Percentiles rank a stretch among this genome's conserved stretches.
Conservation (phyloP, 1,140 invertebrate genomes). For the Drosophila rhopaloa region DNA sequence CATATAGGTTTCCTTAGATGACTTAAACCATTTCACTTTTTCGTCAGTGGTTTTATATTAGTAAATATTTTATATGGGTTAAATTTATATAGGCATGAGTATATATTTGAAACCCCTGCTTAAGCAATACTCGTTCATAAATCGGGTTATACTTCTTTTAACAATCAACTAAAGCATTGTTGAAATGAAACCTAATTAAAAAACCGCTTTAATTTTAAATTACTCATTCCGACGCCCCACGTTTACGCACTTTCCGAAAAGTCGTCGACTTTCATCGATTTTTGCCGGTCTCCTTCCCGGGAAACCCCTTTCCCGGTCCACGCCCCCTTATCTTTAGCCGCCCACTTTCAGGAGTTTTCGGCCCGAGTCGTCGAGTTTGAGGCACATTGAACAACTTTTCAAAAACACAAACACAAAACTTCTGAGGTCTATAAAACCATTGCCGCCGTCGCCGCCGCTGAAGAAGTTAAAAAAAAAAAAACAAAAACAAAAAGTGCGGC, state of each 20-base stretch:
- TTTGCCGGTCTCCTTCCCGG: neutral
- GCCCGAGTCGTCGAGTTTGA: constrained; percentile 10
- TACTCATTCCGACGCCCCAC: neutral
- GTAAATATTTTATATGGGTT: too few species aligned
- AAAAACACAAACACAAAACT: constrained; percentile 77
- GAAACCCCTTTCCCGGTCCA: constrained; percentile 2
- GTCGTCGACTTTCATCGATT: constrained; percentile 49
- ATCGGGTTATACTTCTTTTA: too few species aligned
- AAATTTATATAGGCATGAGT: too few species aligned
- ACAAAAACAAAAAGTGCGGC: constrained; percentile 50
- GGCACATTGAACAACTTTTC: constrained; percentile 58
- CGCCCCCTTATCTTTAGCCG: neutral
- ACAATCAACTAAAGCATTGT: too few species aligned
- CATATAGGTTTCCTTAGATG: neutral
- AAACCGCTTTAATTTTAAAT: neutral
- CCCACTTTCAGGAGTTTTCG: constrained; percentile 22
- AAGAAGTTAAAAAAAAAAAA: constrained; percentile 52
- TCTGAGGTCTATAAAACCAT: constrained; percentile 67
- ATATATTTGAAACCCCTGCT: too few species aligned
- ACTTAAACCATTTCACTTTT: neutral
- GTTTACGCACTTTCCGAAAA: constrained; percentile 22
- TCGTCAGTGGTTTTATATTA: neutral
- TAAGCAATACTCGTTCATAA: too few species aligned
- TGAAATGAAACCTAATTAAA: neutral
- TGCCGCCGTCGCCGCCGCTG: constrained; percentile 43